phyloP scores from a whole-genome alignment of 2,113 vertebrate genomes.

The Mormyrus iriodes region DNA sequence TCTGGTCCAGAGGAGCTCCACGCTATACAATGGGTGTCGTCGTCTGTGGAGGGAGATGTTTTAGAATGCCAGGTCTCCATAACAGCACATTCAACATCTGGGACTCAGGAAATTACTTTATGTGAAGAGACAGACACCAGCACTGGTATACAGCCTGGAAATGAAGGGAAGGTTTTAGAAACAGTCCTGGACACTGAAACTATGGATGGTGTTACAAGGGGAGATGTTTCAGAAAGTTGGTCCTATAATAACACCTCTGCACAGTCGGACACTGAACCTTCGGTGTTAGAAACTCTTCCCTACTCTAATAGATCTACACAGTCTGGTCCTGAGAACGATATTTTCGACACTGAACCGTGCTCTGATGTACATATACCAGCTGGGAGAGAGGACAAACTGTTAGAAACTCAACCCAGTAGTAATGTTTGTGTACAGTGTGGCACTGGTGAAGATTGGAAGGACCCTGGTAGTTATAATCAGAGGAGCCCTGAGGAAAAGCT shows the following conservation, averaged over 20 bases:
- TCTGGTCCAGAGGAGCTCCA: not conserved
- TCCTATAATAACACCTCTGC: not conserved
- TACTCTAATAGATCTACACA: not conserved
- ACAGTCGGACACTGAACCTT: not conserved
- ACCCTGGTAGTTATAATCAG: not conserved
- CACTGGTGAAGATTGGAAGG: not conserved
- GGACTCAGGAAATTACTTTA: not conserved
- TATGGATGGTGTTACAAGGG: not conserved
- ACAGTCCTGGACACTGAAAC: not conserved
- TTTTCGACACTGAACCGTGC: not conserved
- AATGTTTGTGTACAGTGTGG: not conserved
- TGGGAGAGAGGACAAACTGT: not conserved
- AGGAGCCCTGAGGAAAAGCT: not conserved
- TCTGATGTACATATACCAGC: not conserved
- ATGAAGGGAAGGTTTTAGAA: not conserved
- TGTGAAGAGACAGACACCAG: not conserved
- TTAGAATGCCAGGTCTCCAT: not conserved
- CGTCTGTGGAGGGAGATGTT: not conserved
- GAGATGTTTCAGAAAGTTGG: not conserved
- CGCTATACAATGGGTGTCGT: not conserved
- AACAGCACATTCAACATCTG: not conserved
- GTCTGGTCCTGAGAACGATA: not conserved
- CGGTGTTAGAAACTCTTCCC: not conserved
- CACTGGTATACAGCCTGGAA: not conserved
- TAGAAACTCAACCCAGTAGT: not conserved